phyloP scores from a whole-genome alignment of 2,888 invertebrate genomes.

The Pollenia griseotomentosa region DNA sequence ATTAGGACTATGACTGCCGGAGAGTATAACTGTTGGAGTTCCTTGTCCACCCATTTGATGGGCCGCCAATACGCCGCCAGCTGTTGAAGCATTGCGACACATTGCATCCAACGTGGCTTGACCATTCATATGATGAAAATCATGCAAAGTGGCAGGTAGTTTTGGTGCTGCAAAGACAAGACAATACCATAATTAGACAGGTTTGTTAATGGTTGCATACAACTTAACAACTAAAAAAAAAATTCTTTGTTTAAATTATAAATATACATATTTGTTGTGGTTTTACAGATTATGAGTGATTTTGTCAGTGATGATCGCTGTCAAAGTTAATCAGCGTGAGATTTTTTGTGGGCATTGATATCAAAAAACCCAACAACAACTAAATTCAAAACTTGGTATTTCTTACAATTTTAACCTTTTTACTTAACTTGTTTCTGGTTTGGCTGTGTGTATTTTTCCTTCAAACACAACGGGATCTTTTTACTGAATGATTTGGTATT shows the following conservation, averaged over 20 bases:
- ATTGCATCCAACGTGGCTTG: constrained; percentile 75
- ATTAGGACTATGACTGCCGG: constrained; percentile 83
- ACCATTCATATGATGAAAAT: constrained; percentile 83
- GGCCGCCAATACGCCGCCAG: constrained; percentile 67
- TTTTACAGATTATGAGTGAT: constrained; percentile 73
- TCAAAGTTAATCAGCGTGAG: constrained; percentile 82
- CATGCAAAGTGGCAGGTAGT: constrained; percentile 86
- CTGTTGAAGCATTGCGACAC: constrained; percentile 68
- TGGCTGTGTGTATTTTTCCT: constrained; percentile 2
- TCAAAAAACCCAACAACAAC: constrained; percentile 40
- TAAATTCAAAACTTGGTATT: constrained; percentile 37
- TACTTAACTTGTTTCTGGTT: constrained; percentile 19
- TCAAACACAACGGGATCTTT: constrained; percentile 62
- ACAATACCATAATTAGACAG: constrained; percentile 70
- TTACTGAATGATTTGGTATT: constrained; percentile 76
- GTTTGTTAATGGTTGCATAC: constrained; percentile 71
- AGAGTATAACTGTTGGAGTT: constrained; percentile 77
- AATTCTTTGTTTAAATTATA: constrained; percentile 70
- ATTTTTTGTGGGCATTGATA: constrained; percentile 68
- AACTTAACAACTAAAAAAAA: constrained; percentile 2
- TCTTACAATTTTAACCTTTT: constrained; percentile 65
- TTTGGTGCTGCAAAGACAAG: constrained; percentile 86
- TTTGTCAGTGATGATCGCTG: constrained; percentile 80
- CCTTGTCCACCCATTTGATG: constrained; percentile 68
- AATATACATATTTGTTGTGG: constrained; percentile 76